phyloP scores from a whole-genome alignment of 2,797 vertebrate genomes.

The Chromobotia macracanthus region DNA sequence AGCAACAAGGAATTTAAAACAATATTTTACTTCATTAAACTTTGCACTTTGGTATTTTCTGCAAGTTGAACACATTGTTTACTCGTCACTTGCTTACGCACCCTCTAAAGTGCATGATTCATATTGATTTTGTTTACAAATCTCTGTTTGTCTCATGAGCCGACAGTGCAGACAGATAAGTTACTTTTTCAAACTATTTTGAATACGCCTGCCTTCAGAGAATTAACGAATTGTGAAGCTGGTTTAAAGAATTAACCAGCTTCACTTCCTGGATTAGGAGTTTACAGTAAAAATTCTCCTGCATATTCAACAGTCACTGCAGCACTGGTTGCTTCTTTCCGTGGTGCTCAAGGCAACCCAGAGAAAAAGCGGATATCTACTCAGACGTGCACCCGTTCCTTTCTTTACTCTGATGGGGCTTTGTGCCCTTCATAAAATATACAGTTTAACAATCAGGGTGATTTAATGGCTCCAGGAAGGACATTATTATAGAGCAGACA shows the following conservation, averaged over 20 bases:
- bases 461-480: slow-evolving; percentile 60
- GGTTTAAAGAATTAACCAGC: slow-evolving; percentile 35
- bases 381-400: slow-evolving; percentile 46
- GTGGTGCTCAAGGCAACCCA: background rate
- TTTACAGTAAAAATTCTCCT: slow-evolving; percentile 21
- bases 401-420: slow-evolving; percentile 61
- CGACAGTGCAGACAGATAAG: slow-evolving; percentile 11
- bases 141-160: slow-evolving; percentile 44
- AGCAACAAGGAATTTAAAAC: slow-evolving; percentile 16
- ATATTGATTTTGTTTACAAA: slow-evolving; percentile 48
- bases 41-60: slow-evolving; percentile 32
- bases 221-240: no score
- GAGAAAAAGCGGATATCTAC: slow-evolving; percentile 13
- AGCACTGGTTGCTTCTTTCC: background rate
- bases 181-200: slow-evolving; percentile 5
- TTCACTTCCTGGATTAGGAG: slow-evolving; percentile 10
- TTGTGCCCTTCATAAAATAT: slow-evolving; percentile 63
- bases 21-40: slow-evolving; percentile 44
- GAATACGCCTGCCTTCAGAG: slow-evolving; percentile 19
- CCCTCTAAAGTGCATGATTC: slow-evolving; percentile 35
- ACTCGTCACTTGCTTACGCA: slow-evolving; percentile 1
- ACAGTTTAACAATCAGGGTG: slow-evolving; percentile 62
- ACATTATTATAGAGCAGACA: slow-evolving; percentile 51
- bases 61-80: slow-evolving; percentile 42
- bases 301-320: slow-evolving; percentile 18